A percentile compares a stretch with the other conserved stretches of the same genome.
Conservation (phyloP, 1,140 invertebrate species). For the Hyles vespertilio region DNA sequence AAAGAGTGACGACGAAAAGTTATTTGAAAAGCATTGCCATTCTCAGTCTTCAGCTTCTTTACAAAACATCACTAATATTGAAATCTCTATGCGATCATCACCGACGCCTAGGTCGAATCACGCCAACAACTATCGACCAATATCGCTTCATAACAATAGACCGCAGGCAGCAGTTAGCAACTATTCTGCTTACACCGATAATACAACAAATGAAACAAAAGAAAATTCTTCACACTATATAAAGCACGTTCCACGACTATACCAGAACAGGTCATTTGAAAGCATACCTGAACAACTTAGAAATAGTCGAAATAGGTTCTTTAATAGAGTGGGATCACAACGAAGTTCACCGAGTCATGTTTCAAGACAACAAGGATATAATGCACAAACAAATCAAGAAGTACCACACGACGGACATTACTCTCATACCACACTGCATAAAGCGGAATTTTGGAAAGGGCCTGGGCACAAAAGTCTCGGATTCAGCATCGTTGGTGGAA, state of each 20-base stretch:
- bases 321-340: conserved; percentile 61
- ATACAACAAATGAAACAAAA: conserved; percentile 60
- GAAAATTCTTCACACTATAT: conserved; percentile 64
- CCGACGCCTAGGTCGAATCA: conserved; percentile 43
- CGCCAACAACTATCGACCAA: conserved; percentile 58
- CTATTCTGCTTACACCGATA: conserved; percentile 42
- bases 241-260: conserved; percentile 60
- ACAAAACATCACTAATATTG: conserved; percentile 72
- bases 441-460: conserved; percentile 85
- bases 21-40: conserved; percentile 60
- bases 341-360: conserved; percentile 28
- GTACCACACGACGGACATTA: conserved; percentile 36
- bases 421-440: conserved; percentile 53
- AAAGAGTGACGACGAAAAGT: conserved; percentile 74
- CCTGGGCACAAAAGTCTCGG: conserved; percentile 90
- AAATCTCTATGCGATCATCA: conserved; percentile 63
- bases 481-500: conserved; percentile 94
- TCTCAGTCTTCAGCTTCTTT: conserved; percentile 55
- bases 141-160: conserved; percentile 57
- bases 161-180: conserved; percentile 35
- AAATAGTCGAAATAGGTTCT: conserved; percentile 59
- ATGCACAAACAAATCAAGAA: conserved; percentile 27
- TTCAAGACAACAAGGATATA: conserved; percentile 50
- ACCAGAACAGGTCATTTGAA: conserved; percentile 69
- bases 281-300: conserved; percentile 67